A percentile compares a stretch with the other conserved stretches of the same genome.
Evolutionary conservation across 2,113 vertebrate species (phyloP).

Genomic region (Phodopus roborovskii): DNA sequence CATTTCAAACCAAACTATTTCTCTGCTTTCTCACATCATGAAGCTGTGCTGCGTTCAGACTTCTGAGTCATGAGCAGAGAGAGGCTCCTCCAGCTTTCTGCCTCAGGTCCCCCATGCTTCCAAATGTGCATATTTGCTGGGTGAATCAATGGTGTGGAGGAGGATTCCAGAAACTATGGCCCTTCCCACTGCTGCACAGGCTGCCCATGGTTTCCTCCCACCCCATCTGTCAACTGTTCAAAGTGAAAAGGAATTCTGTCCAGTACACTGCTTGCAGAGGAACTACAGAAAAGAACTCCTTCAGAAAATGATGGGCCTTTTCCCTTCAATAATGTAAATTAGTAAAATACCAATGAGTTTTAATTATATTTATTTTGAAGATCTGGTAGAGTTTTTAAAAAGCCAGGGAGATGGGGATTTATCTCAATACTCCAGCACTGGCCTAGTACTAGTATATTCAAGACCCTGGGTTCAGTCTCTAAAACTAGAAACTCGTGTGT

Average conservation of each 20-base stretch:
- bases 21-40: background rate
- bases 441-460: background rate
- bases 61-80: conserved; percentile 65
- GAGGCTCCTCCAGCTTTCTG: background rate
- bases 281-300: background rate
- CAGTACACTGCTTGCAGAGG: background rate
- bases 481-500: background rate
- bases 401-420: background rate
- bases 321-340: background rate
- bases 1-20: background rate
- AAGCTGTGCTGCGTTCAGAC: conserved; percentile 49
- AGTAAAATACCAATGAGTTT: conserved; percentile 6
- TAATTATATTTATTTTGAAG: background rate
- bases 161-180: conserved; percentile 44
- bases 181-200: background rate
- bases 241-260: background rate
- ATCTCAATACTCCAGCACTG: background rate
- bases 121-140: conserved; percentile 39
- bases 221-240: background rate
- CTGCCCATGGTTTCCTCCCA: background rate
- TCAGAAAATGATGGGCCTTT: background rate
- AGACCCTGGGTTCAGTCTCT: background rate
- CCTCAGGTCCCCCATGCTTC: conserved; percentile 45
- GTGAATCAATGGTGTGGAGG: conserved; percentile 73
- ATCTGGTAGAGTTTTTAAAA: background rate